Evolutionary conservation across 2,797 vertebrate species (phyloP), one percentile per base, ranked within the genome.

Genomic region (Gadopsis bispinosus): DNA sequence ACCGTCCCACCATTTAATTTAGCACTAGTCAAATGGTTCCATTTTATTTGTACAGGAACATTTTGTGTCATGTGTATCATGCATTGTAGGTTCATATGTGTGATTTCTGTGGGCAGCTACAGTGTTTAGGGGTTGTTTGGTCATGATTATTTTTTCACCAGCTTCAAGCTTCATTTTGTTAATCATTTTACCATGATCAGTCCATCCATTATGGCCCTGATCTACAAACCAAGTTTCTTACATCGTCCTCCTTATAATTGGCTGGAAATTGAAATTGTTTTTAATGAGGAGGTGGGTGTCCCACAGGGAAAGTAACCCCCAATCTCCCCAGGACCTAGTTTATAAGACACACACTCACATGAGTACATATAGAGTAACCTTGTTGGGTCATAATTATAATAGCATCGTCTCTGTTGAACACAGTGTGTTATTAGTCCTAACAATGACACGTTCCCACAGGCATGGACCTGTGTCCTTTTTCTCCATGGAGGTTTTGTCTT

Each of bases 291-390:
- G 61, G 69, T 66, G 75, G 79, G 19, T 33, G 75, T 92, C 87
- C 90, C 92, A 83, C 39, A 77, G 89, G 92, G 74, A 89, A 82
- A 81, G 83, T 69, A 77, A 41, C 67, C 70, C 80, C 88, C 75
- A 77, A 80, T 92, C 85, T 92, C 83, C 85, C 77, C 77, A 87
- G 86, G 89, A 92, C 83, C 89, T 90, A 84, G 85, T 90, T 91
- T 89, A 76, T 51, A 81, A 83, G 72, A 77, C 82, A 83, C 83
- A 73, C 81, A 73, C 75, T 79, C 60, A 72, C 69, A 41, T 16
- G 17, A 66, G 76, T 63, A 82, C 54, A 86, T 47, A 59, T 51
- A 69, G 59, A 87, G 66, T 81, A 87, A 88, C 88, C 83, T 90
- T 87, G 91, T 83, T 88, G 84, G 71, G 19, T 77, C 76, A 85